phyloP scores from a whole-genome alignment of 2,888 invertebrate genomes.

The Conistra vaccinii region DNA sequence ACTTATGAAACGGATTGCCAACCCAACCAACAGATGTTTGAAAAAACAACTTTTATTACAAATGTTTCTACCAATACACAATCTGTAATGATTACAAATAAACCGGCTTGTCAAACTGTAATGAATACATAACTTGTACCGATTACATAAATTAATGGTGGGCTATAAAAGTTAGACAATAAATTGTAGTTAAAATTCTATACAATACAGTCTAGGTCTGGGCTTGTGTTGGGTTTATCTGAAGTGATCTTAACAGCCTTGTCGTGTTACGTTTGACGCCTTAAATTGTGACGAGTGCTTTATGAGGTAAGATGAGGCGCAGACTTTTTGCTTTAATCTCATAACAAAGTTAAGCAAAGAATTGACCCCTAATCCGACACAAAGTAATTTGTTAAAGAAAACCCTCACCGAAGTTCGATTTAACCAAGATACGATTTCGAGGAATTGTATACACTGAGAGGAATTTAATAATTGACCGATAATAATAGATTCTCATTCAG shows the following conservation, averaged over 20 bases:
- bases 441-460: neutral
- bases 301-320: constrained; percentile 16
- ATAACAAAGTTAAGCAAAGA: neutral
- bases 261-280: constrained; percentile 29
- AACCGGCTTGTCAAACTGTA: constrained; percentile 40
- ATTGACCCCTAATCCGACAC: no score
- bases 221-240: constrained; percentile 13
- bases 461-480: neutral
- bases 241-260: constrained; percentile 35
- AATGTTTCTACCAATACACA: constrained; percentile 33
- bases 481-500: neutral
- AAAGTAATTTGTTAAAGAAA: neutral
- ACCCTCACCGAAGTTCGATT: neutral
- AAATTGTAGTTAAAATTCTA: constrained; percentile 27
- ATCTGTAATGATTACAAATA: constrained; percentile 35
- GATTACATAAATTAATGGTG: constrained; percentile 60
- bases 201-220: neutral
- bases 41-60: constrained; percentile 36
- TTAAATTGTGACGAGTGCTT: constrained; percentile 24
- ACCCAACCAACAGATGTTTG: constrained; percentile 16
- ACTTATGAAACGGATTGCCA: constrained; percentile 31
- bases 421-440: neutral
- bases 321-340: neutral
- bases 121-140: constrained; percentile 54
- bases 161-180: constrained; percentile 43